Percentiles rank a stretch among this genome's conserved stretches.
These are phyloP conservation scores for Rutilus rutilus DNA, from an alignment of 2,113 vertebrate species.

Conservation along the genomic window DNA sequence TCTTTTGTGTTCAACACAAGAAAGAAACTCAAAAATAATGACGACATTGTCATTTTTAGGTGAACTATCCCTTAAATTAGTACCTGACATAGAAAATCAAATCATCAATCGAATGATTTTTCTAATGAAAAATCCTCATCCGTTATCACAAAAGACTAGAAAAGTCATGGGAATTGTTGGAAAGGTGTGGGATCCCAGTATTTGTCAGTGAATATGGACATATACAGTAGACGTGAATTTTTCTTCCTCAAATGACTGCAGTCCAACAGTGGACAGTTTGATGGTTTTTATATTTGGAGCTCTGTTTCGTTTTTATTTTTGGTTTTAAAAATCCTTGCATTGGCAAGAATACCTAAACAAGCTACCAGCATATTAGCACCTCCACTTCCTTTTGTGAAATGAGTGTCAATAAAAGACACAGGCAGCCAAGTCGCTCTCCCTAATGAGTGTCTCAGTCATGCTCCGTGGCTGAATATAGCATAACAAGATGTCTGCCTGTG, in stretches of 20 bases:
- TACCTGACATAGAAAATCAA: neutral
- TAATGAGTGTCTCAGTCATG: slow-evolving; percentile 44
- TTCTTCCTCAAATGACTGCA: neutral
- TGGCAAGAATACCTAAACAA: neutral
- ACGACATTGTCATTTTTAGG: too few species aligned
- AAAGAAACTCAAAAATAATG: too few species aligned
- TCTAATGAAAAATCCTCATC: neutral
- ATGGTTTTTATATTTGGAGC: neutral
- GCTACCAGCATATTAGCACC: neutral
- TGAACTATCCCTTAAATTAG: neutral
- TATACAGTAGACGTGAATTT: neutral
- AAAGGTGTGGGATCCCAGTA: neutral
- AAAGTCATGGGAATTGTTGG: neutral
- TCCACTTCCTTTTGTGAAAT: slow-evolving; percentile 7
- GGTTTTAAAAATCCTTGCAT: neutral
- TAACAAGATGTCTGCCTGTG: slow-evolving; percentile 33
- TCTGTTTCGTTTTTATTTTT: neutral
- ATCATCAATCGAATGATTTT: neutral
- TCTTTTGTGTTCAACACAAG: too few species aligned
- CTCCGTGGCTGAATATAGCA: slow-evolving; percentile 33
- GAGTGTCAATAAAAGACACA: slow-evolving; percentile 16
- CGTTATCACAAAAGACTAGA: neutral
- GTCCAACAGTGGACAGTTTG: neutral
- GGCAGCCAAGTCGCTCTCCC: slow-evolving; percentile 7
- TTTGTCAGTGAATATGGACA: neutral